Base-by-base conservation (phyloP, 1,140 invertebrate genomes). In the Drosophila kanapiae region DNA sequence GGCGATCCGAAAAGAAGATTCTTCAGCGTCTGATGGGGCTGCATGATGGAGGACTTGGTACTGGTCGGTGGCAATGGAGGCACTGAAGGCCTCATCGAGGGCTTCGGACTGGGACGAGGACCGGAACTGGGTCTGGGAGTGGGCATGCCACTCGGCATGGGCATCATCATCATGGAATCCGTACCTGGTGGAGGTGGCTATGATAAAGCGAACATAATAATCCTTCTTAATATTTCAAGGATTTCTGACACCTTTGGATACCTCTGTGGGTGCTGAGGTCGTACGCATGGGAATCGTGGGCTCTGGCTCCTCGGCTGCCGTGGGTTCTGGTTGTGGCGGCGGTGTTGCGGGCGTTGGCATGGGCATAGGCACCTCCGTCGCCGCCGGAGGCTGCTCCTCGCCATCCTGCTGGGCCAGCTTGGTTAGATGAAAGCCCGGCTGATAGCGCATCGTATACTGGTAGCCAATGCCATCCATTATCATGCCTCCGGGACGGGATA, bases 1-100 rank as follows among this genome's bases (percentile, higher is more conserved):
- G 88, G 82, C 0, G 91, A 91, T 7, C 91, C 88, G 47, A 81
- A 87, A 18, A 92, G 65, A 0, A 92, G 45, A 8, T 91, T 74
- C 40, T 92, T 87, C 8, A 92, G 47, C 9, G 67, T 56, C 64
- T 75, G 51, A 1, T 74, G 61, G 14, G 78, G 85, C 53, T 64
- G 71, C 85, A 92, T 91, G 10, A 91, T 77, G 18, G 82, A 70
- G 18, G 69, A 75, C 14, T 80, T 70, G 8, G 76, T 84, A 23
- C 63, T 85, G 13, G 83, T 58, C 1, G 83, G 74, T 10, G 38
- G 57, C 6, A 54, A n/a, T 1, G 63, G 69, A 16, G 60, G 56
- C 45, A 56, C 42, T 45, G 65, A 16, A 6, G 67, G 85, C 31
- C 75, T 56, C 58, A 58, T 70, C 7, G 82, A 57, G 6, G 82